phyloP scores from a whole-genome alignment of 23 tunicate species.

The Phallusia fumigata region DNA sequence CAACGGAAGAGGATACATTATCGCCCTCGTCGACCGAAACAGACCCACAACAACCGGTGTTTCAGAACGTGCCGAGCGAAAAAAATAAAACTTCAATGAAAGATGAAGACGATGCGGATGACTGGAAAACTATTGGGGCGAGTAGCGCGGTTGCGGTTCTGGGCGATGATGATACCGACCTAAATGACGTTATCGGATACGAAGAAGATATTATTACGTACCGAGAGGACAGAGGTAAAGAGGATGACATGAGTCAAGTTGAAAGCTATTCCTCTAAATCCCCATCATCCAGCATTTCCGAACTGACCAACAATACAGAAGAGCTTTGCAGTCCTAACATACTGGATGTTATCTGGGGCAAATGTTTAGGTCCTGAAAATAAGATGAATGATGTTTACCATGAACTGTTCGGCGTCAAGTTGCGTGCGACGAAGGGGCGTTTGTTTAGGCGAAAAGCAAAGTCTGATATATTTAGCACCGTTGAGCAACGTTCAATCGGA shows the following conservation, averaged over 20 bases:
- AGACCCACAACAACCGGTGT: neutral
- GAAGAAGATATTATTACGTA: neutral
- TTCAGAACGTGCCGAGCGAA: neutral
- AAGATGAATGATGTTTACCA: conserved; percentile 26
- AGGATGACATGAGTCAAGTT: neutral
- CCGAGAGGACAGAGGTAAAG: neutral
- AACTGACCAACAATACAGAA: conserved; percentile 74
- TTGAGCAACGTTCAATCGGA: conserved; percentile 16
- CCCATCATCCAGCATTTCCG: conserved; percentile 40
- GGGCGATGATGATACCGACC: conserved; percentile 29
- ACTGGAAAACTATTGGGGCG: conserved; percentile 28
- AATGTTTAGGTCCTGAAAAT: conserved; percentile 25
- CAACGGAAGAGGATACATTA: neutral
- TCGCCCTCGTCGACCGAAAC: neutral
- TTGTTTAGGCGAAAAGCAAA: conserved; percentile 19
- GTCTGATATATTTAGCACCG: conserved; percentile 22
- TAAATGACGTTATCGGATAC: conserved; percentile 15
- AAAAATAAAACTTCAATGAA: neutral
- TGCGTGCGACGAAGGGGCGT: conserved; percentile 37
- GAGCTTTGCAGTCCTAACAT: conserved; percentile 66
- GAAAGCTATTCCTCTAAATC: neutral
- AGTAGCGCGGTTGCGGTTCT: conserved; percentile 31
- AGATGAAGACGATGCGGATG: conserved; percentile 51
- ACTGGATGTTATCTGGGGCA: conserved; percentile 61
- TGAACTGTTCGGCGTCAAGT: conserved; percentile 45